Conservation (phyloP, 2,797 vertebrate species). For the Erethizon dorsatum region DNA sequence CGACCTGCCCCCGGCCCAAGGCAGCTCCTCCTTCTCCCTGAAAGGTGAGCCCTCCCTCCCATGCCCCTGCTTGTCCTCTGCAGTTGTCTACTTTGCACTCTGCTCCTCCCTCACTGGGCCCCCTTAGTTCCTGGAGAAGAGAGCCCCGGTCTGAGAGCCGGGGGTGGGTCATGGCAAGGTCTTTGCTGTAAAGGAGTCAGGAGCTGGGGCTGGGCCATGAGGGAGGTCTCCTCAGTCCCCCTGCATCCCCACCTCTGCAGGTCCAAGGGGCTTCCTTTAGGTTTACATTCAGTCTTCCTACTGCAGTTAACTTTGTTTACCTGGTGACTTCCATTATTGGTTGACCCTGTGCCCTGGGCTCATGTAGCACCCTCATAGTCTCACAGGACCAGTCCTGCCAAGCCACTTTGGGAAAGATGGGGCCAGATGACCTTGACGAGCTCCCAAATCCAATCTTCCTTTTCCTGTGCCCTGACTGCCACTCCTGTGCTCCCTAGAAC, state of each 20-base stretch:
- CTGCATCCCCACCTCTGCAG: accelerated
- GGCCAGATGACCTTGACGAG: too few relatives aligned
- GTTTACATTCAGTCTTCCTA: neutral
- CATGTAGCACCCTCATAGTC: neutral
- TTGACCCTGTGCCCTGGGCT: neutral
- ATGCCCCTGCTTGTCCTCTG: neutral
- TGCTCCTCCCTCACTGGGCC: neutral
- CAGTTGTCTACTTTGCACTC: slow-evolving; percentile 3
- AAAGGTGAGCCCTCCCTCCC: slow-evolving; percentile 87
- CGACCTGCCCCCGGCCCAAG: slow-evolving; percentile 84
- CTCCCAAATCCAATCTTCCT: neutral
- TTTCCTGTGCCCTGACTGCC: neutral
- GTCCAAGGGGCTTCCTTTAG: neutral
- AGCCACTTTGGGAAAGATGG: neutral
- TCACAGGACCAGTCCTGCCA: accelerated
- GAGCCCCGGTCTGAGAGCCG: neutral
- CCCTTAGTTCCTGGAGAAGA: neutral
- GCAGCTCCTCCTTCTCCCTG: slow-evolving; percentile 88
- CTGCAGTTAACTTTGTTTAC: neutral
- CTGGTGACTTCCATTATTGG: accelerated
- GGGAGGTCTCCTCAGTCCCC: accelerated
- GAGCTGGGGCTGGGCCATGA: neutral
- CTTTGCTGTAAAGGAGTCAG: neutral
- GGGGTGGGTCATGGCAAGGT: too few relatives aligned
- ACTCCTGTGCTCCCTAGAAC: neutral